phyloP scores from a whole-genome alignment of 1,140 invertebrate species.

The Cotesia glomerata region DNA sequence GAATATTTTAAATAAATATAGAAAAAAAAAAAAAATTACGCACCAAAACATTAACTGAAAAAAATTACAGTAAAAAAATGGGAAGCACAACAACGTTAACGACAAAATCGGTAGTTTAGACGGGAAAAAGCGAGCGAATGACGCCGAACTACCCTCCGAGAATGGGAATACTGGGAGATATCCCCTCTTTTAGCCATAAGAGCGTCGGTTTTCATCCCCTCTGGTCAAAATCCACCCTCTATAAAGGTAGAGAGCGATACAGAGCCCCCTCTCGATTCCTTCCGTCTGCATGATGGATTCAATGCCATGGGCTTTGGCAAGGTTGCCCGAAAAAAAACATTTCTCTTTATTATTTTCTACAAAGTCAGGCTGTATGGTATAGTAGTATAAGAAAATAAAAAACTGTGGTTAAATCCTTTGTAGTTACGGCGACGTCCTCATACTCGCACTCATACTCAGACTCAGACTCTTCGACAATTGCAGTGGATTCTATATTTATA shows the following conservation, averaged over 20 bases:
- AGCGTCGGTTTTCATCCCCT: slow-evolving; percentile 1
- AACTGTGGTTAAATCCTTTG: too few relatives aligned
- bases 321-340: slow-evolving; percentile 11
- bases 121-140: not conserved
- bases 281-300: slow-evolving; percentile 26
- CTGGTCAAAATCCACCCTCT: slow-evolving; percentile 12
- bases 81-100: not conserved
- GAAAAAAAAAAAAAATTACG: too few relatives aligned
- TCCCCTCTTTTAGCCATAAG: slow-evolving; percentile 28
- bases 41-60: too few relatives aligned
- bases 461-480: too few relatives aligned
- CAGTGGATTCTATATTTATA: not conserved
- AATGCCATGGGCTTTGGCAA: slow-evolving; percentile 38
- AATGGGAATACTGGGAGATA: slow-evolving; percentile 35
- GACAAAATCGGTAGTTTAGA: too few relatives aligned
- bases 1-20: too few relatives aligned
- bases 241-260: not conserved
- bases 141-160: not conserved
- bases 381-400: too few relatives aligned
- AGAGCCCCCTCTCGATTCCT: slow-evolving; percentile 5
- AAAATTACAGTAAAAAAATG: too few relatives aligned
- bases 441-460: too few relatives aligned
- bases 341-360: not conserved
- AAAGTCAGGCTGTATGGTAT: too few relatives aligned
- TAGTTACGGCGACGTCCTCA: too few relatives aligned